Conservation (phyloP, 2,888 invertebrate genomes). For the Volucella bombylans region DNA sequence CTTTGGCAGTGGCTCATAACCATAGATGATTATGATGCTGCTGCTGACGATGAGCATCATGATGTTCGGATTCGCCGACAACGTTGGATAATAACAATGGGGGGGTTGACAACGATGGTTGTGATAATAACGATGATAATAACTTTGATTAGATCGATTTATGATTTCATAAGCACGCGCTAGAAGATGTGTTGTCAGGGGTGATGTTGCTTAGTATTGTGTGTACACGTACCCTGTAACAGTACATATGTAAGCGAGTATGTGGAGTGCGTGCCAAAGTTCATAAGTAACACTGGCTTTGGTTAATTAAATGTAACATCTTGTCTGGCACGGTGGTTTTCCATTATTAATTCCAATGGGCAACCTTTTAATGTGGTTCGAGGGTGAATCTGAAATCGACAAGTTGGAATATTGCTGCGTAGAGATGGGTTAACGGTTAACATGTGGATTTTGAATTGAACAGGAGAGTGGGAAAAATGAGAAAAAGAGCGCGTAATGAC, state of each 20-base stretch:
- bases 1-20: slow-evolving; percentile 47
- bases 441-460: slow-evolving; percentile 40
- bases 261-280: slow-evolving; percentile 36
- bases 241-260: slow-evolving; percentile 11
- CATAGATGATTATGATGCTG: slow-evolving; percentile 29
- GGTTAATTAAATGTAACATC: slow-evolving; percentile 74
- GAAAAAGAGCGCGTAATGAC: slow-evolving; percentile 1
- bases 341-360: slow-evolving; percentile 60
- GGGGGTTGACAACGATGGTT: slow-evolving; percentile 23
- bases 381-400: slow-evolving; percentile 1
- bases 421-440: slow-evolving; percentile 3
- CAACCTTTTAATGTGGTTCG: slow-evolving; percentile 46
- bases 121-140: slow-evolving; percentile 72
- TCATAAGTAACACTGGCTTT: slow-evolving; percentile 62
- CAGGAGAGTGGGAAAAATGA: background rate
- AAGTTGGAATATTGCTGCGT: background rate
- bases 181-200: slow-evolving; percentile 22
- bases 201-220: too few species aligned
- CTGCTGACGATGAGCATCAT: background rate
- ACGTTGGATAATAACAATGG: slow-evolving; percentile 27
- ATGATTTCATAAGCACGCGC: slow-evolving; percentile 70
- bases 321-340: slow-evolving; percentile 58
- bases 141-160: slow-evolving; percentile 74
- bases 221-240: background rate
- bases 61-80: slow-evolving; percentile 46